Conservation (phyloP, 2,797 vertebrate species). For the Sebastes alutus region DNA sequence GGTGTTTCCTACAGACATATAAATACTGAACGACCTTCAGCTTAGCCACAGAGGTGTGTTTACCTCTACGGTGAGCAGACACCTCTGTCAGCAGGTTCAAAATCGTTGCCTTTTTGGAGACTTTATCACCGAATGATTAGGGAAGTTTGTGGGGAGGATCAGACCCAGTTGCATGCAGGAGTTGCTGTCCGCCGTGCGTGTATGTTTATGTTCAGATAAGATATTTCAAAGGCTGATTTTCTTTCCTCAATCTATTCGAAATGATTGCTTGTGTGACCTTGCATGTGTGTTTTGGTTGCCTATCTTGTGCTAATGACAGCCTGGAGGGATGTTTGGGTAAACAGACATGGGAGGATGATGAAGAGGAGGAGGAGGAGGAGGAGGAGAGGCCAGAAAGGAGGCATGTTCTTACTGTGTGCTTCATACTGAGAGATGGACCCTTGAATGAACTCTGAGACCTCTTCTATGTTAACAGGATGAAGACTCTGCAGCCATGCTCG, state of each 20-base stretch:
- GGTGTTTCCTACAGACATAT: constrained; percentile 67
- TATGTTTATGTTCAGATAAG: constrained; percentile 29
- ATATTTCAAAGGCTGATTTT: not conserved
- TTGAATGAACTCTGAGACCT: not conserved
- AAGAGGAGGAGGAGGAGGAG: not conserved
- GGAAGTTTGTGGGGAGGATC: not conserved
- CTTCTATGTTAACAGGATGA: not conserved
- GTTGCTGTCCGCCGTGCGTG: not conserved
- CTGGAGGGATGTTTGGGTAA: constrained; percentile 42
- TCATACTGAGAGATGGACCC: not conserved
- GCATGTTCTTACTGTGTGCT: constrained; percentile 22
- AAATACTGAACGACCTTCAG: constrained; percentile 44
- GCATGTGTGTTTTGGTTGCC: constrained; percentile 26
- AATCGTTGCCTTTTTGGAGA: not conserved
- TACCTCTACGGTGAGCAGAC: constrained; percentile 42
- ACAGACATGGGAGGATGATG: constrained; percentile 41
- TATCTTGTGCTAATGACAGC: constrained; percentile 55
- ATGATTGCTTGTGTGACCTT: constrained; percentile 9
- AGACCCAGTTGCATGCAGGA: not conserved
- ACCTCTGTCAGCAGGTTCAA: constrained; percentile 60
- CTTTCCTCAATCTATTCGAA: not conserved
- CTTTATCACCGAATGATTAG: constrained; percentile 7
- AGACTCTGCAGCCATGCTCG: not conserved
- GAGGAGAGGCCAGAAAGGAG: not conserved
- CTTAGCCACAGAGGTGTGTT: constrained; percentile 50